Conservation (phyloP, 1,140 invertebrate species). For the Microplitis demolitor region DNA sequence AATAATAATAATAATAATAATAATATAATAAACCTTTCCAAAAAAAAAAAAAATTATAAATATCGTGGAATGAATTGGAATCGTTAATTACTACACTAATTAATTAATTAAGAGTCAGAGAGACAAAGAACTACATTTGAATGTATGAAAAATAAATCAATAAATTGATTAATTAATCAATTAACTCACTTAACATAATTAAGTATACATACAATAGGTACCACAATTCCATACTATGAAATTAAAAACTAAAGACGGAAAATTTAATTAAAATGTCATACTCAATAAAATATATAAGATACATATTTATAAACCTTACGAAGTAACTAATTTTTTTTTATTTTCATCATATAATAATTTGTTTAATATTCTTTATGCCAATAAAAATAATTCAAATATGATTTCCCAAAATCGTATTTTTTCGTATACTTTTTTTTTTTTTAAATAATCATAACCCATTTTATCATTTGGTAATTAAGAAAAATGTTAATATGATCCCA, state of each 20-base stretch:
- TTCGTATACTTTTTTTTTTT: too few relatives aligned
- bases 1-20: constrained; percentile 42
- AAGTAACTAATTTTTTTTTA: neutral
- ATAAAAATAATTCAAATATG: too few relatives aligned
- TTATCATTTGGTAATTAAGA: too few relatives aligned
- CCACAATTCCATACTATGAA: constrained; percentile 10
- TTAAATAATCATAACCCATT: too few relatives aligned
- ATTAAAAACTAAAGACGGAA: neutral
- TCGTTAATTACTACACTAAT: neutral
- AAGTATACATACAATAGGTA: constrained; percentile 26
- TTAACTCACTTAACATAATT: constrained; percentile 5
- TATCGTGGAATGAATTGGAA: constrained; percentile 29
- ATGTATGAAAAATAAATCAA: neutral
- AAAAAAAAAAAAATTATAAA: constrained; percentile 38
- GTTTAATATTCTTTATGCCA: too few relatives aligned
- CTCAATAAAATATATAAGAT: neutral
- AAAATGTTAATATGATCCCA: too few relatives aligned
- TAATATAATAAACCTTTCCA: constrained; percentile 44
- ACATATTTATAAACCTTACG: neutral
- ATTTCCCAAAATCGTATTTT: too few relatives aligned
- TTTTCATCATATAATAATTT: constrained; percentile 2
- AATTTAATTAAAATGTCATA: too few relatives aligned
- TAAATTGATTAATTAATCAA: constrained; percentile 1
- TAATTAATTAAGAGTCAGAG: neutral
- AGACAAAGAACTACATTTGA: neutral